These are phyloP conservation scores for Heterocephalus glaber DNA, from an alignment of 2,113 vertebrate species.

Conservation along the genomic window DNA sequence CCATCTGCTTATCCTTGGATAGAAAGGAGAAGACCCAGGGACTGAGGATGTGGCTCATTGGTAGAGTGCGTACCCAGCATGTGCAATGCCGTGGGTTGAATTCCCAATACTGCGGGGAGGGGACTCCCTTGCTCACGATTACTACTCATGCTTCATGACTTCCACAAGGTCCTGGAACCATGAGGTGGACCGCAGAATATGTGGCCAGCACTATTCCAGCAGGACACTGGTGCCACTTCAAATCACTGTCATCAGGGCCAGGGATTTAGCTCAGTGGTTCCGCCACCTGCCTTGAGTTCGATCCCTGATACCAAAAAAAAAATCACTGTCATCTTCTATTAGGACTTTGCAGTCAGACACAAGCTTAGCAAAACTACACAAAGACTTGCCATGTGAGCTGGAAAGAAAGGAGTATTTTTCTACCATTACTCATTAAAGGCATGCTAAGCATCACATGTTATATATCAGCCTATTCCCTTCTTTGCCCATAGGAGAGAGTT, in stretches of 20 bases:
- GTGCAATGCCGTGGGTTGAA: neutral
- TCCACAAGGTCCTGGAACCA: neutral
- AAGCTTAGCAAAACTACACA: neutral
- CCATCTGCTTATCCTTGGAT: neutral
- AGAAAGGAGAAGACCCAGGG: neutral
- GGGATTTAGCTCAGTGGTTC: too few relatives aligned
- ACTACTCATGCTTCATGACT: neutral
- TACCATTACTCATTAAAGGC: neutral
- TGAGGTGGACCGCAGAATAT: fast-evolving
- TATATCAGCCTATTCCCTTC: neutral
- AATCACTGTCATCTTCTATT: neutral
- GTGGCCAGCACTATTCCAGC: neutral
- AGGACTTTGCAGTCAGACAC: neutral
- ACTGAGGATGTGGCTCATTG: neutral
- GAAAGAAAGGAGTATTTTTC: neutral
- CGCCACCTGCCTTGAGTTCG: too few relatives aligned
- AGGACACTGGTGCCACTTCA: fast-evolving
- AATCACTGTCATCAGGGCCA: too few relatives aligned
- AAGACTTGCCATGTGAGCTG: neutral
- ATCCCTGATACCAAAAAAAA: too few relatives aligned
- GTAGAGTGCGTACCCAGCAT: too few relatives aligned
- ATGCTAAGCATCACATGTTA: neutral
- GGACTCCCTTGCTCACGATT: neutral
- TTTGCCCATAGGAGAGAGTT: neutral
- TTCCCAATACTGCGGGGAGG: neutral